Percentiles rank a stretch among this genome's conserved stretches.
phyloP scores from a whole-genome alignment of 2,888 invertebrate species.

The Tinea semifulvella region DNA sequence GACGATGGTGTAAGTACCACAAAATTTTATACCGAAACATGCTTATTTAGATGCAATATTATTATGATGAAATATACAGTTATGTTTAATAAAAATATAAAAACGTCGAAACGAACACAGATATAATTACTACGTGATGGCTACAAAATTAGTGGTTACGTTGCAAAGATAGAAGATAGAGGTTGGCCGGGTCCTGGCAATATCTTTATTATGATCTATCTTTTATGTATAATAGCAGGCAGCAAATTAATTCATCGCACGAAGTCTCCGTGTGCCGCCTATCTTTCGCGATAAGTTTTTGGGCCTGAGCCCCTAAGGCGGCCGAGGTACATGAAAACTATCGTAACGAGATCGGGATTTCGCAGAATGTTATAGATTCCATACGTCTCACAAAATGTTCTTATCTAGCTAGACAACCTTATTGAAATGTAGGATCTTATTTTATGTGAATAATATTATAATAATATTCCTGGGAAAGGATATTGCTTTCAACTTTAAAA shows the following conservation, averaged over 20 bases:
- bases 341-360: constrained; percentile 49
- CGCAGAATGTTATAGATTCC: constrained; percentile 1
- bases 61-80: too few relatives aligned
- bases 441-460: too few relatives aligned
- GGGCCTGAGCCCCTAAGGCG: constrained; percentile 16
- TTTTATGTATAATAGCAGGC: constrained; percentile 40
- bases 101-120: background rate
- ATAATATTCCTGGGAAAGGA: too few relatives aligned
- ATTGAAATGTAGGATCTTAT: too few relatives aligned
- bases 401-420: too few relatives aligned
- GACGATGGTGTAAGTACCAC: too few relatives aligned
- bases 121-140: background rate
- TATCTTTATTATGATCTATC: constrained; percentile 59
- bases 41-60: too few relatives aligned
- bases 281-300: constrained; percentile 48
- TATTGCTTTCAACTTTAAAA: too few relatives aligned
- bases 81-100: background rate
- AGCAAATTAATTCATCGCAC: constrained; percentile 59
- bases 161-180: constrained; percentile 11
- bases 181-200: constrained; percentile 20
- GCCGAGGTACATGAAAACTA: constrained; percentile 32
- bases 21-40: too few relatives aligned
- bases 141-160: constrained; percentile 4
- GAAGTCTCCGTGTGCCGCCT: constrained; percentile 30
- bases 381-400: too few relatives aligned